phyloP scores from a whole-genome alignment of 2,797 vertebrate species.

The Leptoclinus maculatus region DNA sequence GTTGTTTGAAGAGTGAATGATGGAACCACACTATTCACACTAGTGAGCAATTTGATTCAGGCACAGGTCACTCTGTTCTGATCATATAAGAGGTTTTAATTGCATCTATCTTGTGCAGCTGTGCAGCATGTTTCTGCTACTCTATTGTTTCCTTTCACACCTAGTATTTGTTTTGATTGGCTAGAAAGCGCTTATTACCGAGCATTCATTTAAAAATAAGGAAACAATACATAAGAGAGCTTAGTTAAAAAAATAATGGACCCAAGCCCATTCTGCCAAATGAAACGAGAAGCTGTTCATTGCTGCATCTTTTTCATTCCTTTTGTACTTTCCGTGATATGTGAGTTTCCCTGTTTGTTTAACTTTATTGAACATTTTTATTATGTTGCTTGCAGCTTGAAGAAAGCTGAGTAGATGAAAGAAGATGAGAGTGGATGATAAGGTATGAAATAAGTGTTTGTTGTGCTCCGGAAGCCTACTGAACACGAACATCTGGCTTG shows the following conservation, averaged over 20 bases:
- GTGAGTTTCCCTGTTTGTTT: neutral
- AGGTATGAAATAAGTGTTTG: neutral
- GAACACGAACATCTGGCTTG: too few relatives aligned
- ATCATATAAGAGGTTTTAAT: neutral
- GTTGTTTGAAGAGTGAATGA: neutral
- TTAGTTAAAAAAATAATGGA: neutral
- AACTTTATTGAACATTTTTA: slow-evolving; percentile 49
- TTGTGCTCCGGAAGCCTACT: too few relatives aligned
- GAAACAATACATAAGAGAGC: neutral
- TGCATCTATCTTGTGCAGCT: neutral
- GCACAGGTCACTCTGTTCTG: neutral
- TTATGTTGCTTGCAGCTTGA: neutral
- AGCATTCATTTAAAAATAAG: neutral
- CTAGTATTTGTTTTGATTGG: neutral
- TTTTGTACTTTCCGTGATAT: neutral
- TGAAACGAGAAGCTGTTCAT: neutral
- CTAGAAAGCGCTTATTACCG: neutral
- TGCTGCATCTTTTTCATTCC: neutral
- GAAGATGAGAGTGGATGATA: neutral
- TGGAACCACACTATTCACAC: neutral
- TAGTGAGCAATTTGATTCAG: neutral
- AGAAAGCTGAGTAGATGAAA: neutral
- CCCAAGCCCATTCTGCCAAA: neutral
- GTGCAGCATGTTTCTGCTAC: neutral
- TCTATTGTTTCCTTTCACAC: neutral